Percentiles rank a stretch among this genome's conserved stretches.
Conservation (phyloP, 1,140 invertebrate genomes). For the Drosophila nikananu region DNA sequence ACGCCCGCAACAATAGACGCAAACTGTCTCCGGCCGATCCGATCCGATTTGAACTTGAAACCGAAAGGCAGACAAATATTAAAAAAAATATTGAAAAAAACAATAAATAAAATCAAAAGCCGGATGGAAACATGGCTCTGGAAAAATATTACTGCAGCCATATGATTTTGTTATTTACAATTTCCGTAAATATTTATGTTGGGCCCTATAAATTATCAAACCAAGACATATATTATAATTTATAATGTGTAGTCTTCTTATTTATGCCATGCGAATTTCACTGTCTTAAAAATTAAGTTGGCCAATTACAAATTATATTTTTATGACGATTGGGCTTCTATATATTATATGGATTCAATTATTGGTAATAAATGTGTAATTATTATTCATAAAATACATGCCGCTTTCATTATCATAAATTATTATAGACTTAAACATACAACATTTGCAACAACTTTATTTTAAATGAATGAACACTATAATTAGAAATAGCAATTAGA, state of each 20-base stretch:
- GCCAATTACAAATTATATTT: background rate
- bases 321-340: background rate
- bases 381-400: slow-evolving; percentile 2
- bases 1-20: slow-evolving; percentile 71
- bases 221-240: background rate
- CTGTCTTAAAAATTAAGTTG: background rate
- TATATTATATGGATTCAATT: slow-evolving; percentile 11
- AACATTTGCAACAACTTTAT: slow-evolving; percentile 5
- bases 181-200: slow-evolving; percentile 16
- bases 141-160: slow-evolving; percentile 8
- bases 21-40: slow-evolving; percentile 47
- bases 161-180: slow-evolving; percentile 1
- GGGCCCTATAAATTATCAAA: background rate
- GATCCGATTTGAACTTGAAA: slow-evolving; percentile 68
- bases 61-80: slow-evolving; percentile 5
- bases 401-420: slow-evolving; percentile 1
- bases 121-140: slow-evolving; percentile 43
- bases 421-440: background rate
- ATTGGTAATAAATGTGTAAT: slow-evolving; percentile 8
- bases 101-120: slow-evolving; percentile 40
- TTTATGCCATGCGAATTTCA: background rate
- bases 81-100: background rate
- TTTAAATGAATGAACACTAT: slow-evolving; percentile 33
- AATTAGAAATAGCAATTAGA: slow-evolving; percentile 14
- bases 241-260: background rate